phyloP scores from a whole-genome alignment of 2,888 invertebrate species.

The Acronicta psi region DNA sequence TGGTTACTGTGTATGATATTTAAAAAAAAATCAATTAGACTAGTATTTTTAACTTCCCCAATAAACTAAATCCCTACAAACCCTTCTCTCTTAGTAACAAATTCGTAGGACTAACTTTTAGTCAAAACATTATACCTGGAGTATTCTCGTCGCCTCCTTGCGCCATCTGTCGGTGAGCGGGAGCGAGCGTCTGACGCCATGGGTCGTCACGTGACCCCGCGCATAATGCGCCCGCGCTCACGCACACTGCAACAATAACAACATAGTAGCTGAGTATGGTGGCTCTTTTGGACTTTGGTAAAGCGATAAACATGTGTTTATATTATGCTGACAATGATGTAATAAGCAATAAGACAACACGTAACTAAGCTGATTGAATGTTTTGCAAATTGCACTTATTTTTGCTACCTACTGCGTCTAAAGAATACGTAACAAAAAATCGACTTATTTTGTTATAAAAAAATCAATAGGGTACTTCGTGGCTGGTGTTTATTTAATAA shows the following conservation, averaged over 20 bases:
- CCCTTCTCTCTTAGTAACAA: not conserved
- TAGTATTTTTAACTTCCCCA: not conserved
- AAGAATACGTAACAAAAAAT: too few relatives aligned
- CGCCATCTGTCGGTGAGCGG: constrained; percentile 84
- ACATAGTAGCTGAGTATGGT: constrained; percentile 21
- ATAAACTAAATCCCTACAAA: not conserved
- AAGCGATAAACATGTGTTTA: constrained; percentile 33
- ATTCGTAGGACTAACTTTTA: not conserved
- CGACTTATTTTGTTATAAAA: too few relatives aligned
- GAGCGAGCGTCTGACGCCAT: constrained; percentile 84
- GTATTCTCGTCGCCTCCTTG: constrained; percentile 81
- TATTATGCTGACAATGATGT: constrained; percentile 21
- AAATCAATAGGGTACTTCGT: too few relatives aligned
- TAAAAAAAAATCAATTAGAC: constrained; percentile 30
- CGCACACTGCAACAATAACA: constrained; percentile 66
- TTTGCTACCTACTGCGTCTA: too few relatives aligned
- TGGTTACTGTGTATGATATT: constrained; percentile 63
- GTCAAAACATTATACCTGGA: constrained; percentile 66
- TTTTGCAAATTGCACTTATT: not conserved
- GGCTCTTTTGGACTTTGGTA: constrained; percentile 33
- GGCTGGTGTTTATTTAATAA: too few relatives aligned
- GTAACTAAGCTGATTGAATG: not conserved
- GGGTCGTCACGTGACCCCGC: constrained; percentile 76
- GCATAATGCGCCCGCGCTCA: constrained; percentile 76
- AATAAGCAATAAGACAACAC: constrained; percentile 1